Percentiles rank a stretch among this genome's conserved stretches.
Evolutionary conservation across 1,140 invertebrate species (phyloP).

Genomic region (Uloborus diversus): DNA sequence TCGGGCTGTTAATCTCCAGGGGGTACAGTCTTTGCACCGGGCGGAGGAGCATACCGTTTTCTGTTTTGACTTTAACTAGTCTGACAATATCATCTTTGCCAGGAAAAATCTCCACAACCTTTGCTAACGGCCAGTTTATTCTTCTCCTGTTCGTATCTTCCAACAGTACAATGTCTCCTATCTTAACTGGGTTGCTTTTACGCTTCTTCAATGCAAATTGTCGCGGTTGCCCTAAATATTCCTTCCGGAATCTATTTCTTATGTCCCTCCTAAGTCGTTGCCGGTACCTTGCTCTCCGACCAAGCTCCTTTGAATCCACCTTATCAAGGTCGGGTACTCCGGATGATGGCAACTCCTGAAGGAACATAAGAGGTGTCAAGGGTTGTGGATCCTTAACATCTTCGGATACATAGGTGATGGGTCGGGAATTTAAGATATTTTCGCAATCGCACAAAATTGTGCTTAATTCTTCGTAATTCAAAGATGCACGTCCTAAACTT

Average conservation of each 20-base stretch:
- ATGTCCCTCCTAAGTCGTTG: not conserved
- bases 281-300: not conserved
- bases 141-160: not conserved
- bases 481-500: not conserved
- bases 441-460: constrained; percentile 13
- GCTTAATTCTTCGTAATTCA: constrained; percentile 23
- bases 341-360: not conserved
- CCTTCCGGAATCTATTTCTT: not conserved
- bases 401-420: constrained; percentile 30
- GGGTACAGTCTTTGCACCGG: too few species aligned
- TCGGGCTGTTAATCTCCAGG: too few species aligned
- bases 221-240: not conserved
- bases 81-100: too few species aligned
- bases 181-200: not conserved
- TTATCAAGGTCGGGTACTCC: not conserved
- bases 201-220: not conserved
- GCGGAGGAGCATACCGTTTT: too few species aligned
- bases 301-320: not conserved
- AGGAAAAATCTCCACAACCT: not conserved
- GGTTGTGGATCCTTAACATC: constrained; percentile 42
- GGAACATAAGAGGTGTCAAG: constrained; percentile 58
- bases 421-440: not conserved
- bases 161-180: not conserved
- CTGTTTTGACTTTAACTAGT: too few species aligned
- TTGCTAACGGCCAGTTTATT: not conserved